phyloP scores from a whole-genome alignment of 2,113 vertebrate species.

The Chionis minor region DNA sequence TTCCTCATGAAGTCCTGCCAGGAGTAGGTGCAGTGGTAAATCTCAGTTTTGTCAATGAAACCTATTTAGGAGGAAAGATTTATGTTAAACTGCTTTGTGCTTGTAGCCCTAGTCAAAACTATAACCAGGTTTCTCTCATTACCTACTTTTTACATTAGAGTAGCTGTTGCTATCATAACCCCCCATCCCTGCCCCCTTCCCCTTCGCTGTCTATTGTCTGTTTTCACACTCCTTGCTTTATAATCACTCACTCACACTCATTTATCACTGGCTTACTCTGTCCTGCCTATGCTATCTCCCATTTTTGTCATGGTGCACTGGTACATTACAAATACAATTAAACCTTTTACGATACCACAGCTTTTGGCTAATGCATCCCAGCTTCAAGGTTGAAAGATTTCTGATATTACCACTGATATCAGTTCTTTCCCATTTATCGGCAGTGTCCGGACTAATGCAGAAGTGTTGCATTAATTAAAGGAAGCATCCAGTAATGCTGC shows the following conservation, averaged over 20 bases:
- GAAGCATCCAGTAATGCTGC: slow-evolving; percentile 86
- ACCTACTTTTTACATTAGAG: slow-evolving; percentile 40
- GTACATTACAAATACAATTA: slow-evolving; percentile 88
- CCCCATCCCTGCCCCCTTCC: slow-evolving; percentile 26
- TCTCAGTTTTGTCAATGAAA: slow-evolving; percentile 64
- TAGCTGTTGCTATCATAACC: slow-evolving; percentile 49
- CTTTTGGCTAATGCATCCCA: slow-evolving; percentile 78
- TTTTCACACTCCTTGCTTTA: slow-evolving; percentile 68
- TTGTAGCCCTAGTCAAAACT: not conserved
- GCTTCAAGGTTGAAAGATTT: slow-evolving; percentile 85
- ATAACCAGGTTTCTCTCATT: slow-evolving; percentile 39
- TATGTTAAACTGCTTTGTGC: slow-evolving; percentile 32
- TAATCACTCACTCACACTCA: slow-evolving; percentile 76
- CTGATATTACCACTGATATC: slow-evolving; percentile 83
- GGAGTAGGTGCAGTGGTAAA: slow-evolving; percentile 50
- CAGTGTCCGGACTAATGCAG: slow-evolving; percentile 79
- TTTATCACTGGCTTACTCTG: slow-evolving; percentile 78
- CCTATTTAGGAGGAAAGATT: slow-evolving; percentile 59
- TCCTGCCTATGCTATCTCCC: slow-evolving; percentile 76
- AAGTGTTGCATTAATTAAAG: slow-evolving; percentile 88
- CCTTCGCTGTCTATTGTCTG: slow-evolving; percentile 76
- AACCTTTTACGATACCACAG: slow-evolving; percentile 77
- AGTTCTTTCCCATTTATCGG: slow-evolving; percentile 80
- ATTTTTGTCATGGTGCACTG: slow-evolving; percentile 83
- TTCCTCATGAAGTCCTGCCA: slow-evolving; percentile 42